Evolutionary conservation across 2,888 invertebrate genomes (phyloP).

Genomic region (Eucera pruinosa): DNA sequence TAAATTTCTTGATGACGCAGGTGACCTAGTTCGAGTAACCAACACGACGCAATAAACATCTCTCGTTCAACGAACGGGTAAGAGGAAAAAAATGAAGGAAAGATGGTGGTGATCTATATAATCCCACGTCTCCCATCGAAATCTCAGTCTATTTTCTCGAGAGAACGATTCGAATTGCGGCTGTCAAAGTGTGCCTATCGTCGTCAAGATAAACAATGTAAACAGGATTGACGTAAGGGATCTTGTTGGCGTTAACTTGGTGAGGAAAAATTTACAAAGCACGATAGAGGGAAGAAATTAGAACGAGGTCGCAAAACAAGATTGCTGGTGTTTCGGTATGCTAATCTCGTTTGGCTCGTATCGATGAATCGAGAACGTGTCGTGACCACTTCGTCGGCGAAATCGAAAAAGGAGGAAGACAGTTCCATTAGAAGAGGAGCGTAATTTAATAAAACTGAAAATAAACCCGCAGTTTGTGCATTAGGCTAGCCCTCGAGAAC

Average conservation of each 20-base stretch:
- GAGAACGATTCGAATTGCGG: background rate
- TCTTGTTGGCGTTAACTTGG: conserved; percentile 16
- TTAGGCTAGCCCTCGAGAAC: conserved; percentile 15
- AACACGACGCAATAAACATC: conserved; percentile 5
- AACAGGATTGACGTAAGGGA: conserved; percentile 53
- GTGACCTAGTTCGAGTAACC: conserved; percentile 26
- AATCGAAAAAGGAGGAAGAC: conserved; percentile 8
- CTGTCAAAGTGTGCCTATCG: conserved; percentile 15
- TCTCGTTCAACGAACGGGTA: conserved; percentile 1
- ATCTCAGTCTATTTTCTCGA: conserved; percentile 6
- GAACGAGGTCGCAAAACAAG: conserved; percentile 50
- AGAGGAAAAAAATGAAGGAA: background rate
- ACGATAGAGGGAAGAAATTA: conserved; percentile 14
- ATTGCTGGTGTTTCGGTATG: conserved; percentile 15
- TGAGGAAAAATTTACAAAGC: conserved; percentile 35
- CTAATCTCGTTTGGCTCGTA: background rate
- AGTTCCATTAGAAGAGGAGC: conserved; percentile 8
- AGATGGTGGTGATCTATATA: background rate
- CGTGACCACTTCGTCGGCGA: background rate
- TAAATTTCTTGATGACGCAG: conserved; percentile 16
- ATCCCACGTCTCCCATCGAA: background rate
- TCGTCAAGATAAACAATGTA: conserved; percentile 23
- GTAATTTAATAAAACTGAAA: conserved; percentile 49
- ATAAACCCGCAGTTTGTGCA: conserved; percentile 38
- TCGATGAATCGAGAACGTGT: conserved; percentile 33